Base-by-base conservation (phyloP, 2,797 vertebrate genomes). In the Parauchenoglanis punctatus region DNA sequence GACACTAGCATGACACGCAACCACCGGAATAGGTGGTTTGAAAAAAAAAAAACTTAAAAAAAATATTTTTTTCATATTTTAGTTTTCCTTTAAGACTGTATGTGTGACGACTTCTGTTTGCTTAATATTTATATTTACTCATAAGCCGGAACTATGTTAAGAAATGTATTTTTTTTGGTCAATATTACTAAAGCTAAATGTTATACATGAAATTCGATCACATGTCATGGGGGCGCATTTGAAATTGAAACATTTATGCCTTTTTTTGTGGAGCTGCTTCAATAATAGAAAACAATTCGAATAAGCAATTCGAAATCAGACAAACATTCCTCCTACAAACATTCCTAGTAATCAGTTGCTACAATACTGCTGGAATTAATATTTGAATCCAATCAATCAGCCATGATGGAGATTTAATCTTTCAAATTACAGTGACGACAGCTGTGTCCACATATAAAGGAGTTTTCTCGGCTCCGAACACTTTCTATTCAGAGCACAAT, bases 401-500 rank as follows among this genome's bases (percentile, higher is more conserved):
- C 13, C 23, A 68, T 68, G 4, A 17, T 8, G 18, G 67, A 20
- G 68, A 72, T 70, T 75, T 77, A 28, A 20, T 77, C 68, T 28
- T 28, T 59, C 18, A 44, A 18, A 59, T 59, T 84, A 54, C 52
- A 44, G n/a, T 17, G 35, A 73, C 20, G 31, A 23, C 56, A 40
- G 52, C 44, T 63, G 12, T 65, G 65, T 65, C 84, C 76, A 49
- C 3, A 20, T 44, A 18, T 25, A 70, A 35, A n/a, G 20, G 13
- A 17, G 54, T 23, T 44, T 61, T 81, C 78, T 4, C 7, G 17
- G 44, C 81, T 86, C 72, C 44, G 68, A 75, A 65, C 44, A 44
- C n/a, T 81, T 89, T 88, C 80, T 82, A 82, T 86, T 86, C 86
- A 58, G 54, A 78, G 86, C 70, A 70, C 58, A 85, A 68, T 59